Conservation (phyloP, 1,140 invertebrate genomes). For the Lordiphosa collinella region DNA sequence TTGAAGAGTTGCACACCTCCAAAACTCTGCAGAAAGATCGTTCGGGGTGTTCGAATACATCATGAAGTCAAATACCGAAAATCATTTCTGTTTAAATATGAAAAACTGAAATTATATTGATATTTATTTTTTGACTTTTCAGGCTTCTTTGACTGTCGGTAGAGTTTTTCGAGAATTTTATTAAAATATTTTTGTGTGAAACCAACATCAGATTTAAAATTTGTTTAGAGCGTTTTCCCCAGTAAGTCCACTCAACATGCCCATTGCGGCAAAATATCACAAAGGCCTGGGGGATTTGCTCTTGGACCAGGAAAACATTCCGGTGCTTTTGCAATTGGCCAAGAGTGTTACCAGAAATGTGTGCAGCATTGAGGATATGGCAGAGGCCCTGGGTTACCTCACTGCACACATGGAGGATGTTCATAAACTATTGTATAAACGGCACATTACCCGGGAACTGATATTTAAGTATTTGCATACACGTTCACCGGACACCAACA, state of each 20-base stretch:
- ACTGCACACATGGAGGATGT: conserved; percentile 77
- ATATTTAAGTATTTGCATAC: conserved; percentile 80
- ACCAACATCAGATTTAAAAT: no score
- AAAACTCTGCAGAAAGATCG: no score
- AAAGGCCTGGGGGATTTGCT: conserved; percentile 50
- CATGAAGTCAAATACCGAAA: no score
- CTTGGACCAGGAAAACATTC: conserved; percentile 33
- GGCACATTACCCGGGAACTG: conserved; percentile 79
- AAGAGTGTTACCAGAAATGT: conserved; percentile 57
- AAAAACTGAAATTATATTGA: no score
- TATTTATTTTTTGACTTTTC: no score
- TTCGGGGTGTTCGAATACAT: no score
- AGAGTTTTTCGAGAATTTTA: no score
- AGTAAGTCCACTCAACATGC: conserved; percentile 22
- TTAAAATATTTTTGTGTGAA: no score
- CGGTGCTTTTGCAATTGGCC: conserved; percentile 49
- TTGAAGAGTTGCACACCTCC: no score
- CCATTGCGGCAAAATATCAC: conserved; percentile 35
- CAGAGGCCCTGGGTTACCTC: conserved; percentile 80
- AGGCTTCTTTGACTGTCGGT: no score
- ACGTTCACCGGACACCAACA: conserved; percentile 65
- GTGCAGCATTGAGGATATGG: conserved; percentile 27
- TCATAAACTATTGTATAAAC: conserved; percentile 79
- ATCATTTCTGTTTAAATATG: no score
- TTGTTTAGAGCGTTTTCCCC: no score